Evolutionary conservation across 2,888 invertebrate genomes (phyloP), one percentile per base, ranked within the genome.

Genomic region (Hedychridium roseum): DNA sequence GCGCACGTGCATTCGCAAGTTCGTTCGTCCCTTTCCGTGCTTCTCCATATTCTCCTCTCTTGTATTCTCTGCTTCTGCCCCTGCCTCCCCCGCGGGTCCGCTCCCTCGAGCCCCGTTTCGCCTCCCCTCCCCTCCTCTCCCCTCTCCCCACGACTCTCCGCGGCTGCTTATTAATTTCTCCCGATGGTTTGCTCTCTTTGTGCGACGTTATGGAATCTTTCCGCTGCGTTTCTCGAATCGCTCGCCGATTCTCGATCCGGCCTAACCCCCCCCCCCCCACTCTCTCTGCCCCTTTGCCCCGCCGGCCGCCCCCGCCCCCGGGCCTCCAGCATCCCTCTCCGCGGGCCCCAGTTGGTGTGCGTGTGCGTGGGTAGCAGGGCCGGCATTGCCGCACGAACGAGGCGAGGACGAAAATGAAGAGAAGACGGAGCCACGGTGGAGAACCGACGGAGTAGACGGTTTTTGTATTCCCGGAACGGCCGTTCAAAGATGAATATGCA

Each of bases 401-500:
- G 30, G 1, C 12, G 30, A 21, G 46, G 28, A 17, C 28, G 39
- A 36, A 21, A 21, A 39, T 16, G 34, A 41, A 21, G 30, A 32
- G 15, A 28, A 31, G 31, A 41, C 27, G 30, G 43, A 28, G 36
- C 17, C 26, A 6, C 21, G 32, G 37, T 26, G 28, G 14, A 30
- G 27, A n/a, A 26, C 32, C 17, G 38, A n/a, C 5, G 36, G 41
- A 35, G 40, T 23, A 20, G 20, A 34, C 37, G 52, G 31, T 30
- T 63, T 64, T 61, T 64, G 59, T 51, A 64, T 62, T 65, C 64
- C 57, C 50, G 59, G 59, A 66, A 64, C 66, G 66, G 57, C 32
- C 57, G 56, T 54, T 50, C 62, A 47, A 56, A 62, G 59, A 66
- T 67, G 62, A 63, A 64, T 67, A 68, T 69, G 65, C 64, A 69